Base-by-base conservation (phyloP, 2,797 vertebrate genomes). In the Tenualosa thibaudeaui region DNA sequence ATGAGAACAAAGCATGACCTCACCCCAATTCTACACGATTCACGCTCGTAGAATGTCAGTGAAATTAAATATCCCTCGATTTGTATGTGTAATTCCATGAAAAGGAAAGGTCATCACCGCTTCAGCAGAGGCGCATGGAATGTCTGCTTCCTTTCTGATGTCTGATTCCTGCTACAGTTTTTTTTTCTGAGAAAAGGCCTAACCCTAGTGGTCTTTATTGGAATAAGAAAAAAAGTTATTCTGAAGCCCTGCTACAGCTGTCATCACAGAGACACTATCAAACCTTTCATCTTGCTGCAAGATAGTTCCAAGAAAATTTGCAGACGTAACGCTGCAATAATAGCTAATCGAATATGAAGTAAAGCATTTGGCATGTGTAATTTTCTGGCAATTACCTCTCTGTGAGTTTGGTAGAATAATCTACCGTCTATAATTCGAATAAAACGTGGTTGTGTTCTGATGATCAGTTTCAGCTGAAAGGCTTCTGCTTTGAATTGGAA, bases 71-170 rank as follows among this genome's bases (percentile, higher is more conserved):
- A 78, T 78, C 46, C 40, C 71, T 78, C 37, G 40, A 46, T 78
- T 78, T 78, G 15, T 78, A 46, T 43, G 40, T 43, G 71, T 43
- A 46, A 78, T 78, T 78, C 71, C 37, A 17, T 43, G 71, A 46
- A 78, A 78, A 78, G 37, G 71, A 78, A 78, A 78, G 71, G 71
- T 78, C 71, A 78, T 78, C 71, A 78, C 71, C 22, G 71, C 17
- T 78, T 22, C 40, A 43, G 68, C 68, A 75, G 19, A 75, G 31
- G 17, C 68, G 1, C 15, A 78, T 7, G 37, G 71, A 46, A 78
- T 78, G 37, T 78, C 37, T 78, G 37, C 37, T 46, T 19, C 71
- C 50, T 51, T 51, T 51, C 50, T 51, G 37, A 7, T 17, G 19
- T 78, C 40, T 17, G 68, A 43, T 22, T 78, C 5, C 40, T 75